Percentiles rank a stretch among this genome's conserved stretches.
Conservation (phyloP, 2,113 vertebrate species). For the Myocastor coypus region DNA sequence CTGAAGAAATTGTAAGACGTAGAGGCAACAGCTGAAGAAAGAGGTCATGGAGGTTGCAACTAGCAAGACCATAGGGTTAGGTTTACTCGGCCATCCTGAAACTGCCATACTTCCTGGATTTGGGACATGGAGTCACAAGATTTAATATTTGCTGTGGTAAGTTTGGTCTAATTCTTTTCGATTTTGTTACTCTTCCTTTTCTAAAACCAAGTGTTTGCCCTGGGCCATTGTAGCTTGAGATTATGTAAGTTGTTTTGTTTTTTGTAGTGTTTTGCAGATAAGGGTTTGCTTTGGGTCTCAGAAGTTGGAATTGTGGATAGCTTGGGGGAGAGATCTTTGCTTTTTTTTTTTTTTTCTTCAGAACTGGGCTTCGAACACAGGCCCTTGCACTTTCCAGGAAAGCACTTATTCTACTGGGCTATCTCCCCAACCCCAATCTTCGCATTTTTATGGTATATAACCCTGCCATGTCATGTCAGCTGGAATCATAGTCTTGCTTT, state of each 20-base stretch:
- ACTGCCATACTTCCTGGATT: not conserved
- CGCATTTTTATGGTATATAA: not conserved
- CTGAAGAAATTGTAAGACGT: not conserved
- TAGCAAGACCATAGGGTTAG: not conserved
- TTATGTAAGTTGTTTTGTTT: not conserved
- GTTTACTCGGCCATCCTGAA: not conserved
- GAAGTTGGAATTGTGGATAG: not conserved
- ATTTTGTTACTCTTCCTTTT: not conserved
- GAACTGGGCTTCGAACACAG: no score
- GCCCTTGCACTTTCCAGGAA: no score
- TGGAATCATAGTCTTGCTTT: not conserved
- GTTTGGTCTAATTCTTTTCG: not conserved
- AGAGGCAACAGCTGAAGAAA: not conserved
- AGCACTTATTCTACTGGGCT: no score
- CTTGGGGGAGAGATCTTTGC: not conserved
- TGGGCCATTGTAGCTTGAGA: not conserved
- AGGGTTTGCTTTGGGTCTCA: not conserved
- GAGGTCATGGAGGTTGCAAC: not conserved
- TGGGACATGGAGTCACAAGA: not conserved
- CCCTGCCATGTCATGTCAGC: not conserved
- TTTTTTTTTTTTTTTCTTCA: no score
- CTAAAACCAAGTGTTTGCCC: not conserved
- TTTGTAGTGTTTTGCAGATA: not conserved
- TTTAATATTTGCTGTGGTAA: not conserved
- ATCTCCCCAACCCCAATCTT: not conserved